Percentiles rank a stretch among this genome's conserved stretches.
Conservation (phyloP, 2,113 vertebrate genomes). For the Pelecanus crispus region DNA sequence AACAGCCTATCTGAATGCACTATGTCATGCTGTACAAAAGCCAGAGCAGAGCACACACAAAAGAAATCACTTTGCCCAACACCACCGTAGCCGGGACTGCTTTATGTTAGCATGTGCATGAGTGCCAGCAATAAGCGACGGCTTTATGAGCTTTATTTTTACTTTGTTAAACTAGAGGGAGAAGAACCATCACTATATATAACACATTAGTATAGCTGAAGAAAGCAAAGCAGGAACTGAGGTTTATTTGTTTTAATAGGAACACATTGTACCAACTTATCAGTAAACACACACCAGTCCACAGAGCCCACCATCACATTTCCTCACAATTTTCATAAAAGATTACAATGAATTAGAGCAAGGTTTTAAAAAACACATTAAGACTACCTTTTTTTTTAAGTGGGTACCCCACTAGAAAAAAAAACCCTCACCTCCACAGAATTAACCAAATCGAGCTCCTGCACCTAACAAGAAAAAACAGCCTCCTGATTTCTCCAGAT, state of each 20-base stretch:
- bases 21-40: neutral
- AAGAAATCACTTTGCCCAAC: neutral
- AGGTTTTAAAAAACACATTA: neutral
- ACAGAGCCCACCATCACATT: neutral
- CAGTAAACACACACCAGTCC: neutral
- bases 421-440: neutral
- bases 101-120: neutral
- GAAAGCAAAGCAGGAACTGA: neutral
- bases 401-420: neutral
- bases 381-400: neutral
- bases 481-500: neutral
- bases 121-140: neutral
- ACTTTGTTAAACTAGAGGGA: neutral
- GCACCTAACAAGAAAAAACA: neutral
- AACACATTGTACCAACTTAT: neutral
- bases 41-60: accelerated
- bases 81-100: neutral
- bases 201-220: neutral
- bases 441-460: neutral
- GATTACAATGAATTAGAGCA: neutral
- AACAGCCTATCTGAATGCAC: neutral
- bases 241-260: neutral
- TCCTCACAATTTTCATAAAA: neutral
- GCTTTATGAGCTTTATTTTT: neutral
- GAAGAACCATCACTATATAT: neutral